A percentile compares a stretch with the other conserved stretches of the same genome.
phyloP scores from a whole-genome alignment of 2,888 invertebrate species.

The Odontocolon sp. region DNA sequence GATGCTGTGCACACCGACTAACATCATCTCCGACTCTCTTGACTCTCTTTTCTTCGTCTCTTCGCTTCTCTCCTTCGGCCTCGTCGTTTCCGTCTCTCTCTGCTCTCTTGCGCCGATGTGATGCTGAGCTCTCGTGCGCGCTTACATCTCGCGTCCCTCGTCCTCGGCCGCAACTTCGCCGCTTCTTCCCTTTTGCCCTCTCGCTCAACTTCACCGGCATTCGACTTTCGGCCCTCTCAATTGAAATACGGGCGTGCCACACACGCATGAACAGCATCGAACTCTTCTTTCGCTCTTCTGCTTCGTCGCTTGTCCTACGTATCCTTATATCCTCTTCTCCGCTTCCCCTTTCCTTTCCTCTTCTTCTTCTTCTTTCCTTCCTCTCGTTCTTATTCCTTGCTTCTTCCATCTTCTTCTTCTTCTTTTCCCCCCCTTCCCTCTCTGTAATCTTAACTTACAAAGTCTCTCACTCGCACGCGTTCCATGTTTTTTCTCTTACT shows the following conservation, averaged over 20 bases:
- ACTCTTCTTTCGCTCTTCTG: constrained; percentile 60
- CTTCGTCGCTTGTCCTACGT: constrained; percentile 53
- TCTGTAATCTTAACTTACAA: too few relatives aligned
- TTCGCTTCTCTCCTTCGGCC: constrained; percentile 39
- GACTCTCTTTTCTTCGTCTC: constrained; percentile 23
- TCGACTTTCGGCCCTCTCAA: constrained; percentile 75
- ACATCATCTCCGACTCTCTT: constrained; percentile 68
- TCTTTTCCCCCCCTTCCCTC: constrained; percentile 38
- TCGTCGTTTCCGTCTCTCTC: constrained; percentile 52
- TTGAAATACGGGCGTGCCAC: constrained; percentile 76
- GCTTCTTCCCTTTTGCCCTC: constrained; percentile 22
- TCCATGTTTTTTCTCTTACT: constrained; percentile 19
- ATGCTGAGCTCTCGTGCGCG: constrained; percentile 43
- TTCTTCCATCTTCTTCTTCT: constrained; percentile 21
- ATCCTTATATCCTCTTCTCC: constrained; percentile 42
- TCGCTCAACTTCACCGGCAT: constrained; percentile 65
- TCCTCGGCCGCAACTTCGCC: constrained; percentile 30
- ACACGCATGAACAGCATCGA: constrained; percentile 68
- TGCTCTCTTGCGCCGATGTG: too few relatives aligned
- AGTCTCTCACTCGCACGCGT: background rate
- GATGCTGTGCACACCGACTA: constrained; percentile 71
- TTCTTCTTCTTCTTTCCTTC: background rate
- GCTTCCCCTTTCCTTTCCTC: constrained; percentile 23
- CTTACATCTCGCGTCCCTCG: constrained; percentile 42
- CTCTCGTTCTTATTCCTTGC: constrained; percentile 19